Conservation (phyloP, 35 echinoderm and acorn worm species). For the Anneissia japonica region DNA sequence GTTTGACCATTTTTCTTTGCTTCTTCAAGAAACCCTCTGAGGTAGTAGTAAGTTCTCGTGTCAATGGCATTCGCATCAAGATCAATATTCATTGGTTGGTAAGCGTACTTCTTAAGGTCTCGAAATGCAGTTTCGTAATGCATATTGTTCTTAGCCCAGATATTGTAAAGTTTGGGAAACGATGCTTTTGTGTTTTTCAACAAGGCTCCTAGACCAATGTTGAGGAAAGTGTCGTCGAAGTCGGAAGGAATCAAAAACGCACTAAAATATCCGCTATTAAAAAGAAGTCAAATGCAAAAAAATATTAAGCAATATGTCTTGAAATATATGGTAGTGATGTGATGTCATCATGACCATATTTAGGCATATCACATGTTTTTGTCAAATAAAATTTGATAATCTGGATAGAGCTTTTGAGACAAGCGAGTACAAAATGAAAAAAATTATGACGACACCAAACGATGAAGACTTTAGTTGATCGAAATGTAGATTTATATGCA, state of each 20-base stretch:
- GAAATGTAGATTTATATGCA: too few relatives aligned
- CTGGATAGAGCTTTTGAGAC: too few relatives aligned
- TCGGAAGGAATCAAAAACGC: conserved; percentile 13
- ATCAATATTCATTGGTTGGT: background rate
- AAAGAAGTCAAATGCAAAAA: too few relatives aligned
- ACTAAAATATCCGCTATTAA: background rate
- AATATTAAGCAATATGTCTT: too few relatives aligned
- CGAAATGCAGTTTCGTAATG: background rate
- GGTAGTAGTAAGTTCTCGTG: conserved; percentile 9
- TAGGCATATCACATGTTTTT: too few relatives aligned
- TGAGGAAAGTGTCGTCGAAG: conserved; percentile 16
- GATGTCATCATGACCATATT: too few relatives aligned
- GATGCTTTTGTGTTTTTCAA: background rate
- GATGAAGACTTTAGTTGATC: too few relatives aligned
- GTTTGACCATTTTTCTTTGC: conserved; percentile 2
- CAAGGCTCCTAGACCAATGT: conserved; percentile 6
- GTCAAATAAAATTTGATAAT: too few relatives aligned
- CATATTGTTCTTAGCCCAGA: conserved; percentile 3
- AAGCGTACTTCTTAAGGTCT: conserved; percentile 15
- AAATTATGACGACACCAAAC: too few relatives aligned
- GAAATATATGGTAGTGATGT: too few relatives aligned
- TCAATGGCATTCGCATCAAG: conserved; percentile 13
- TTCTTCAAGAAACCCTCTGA: conserved; percentile 9
- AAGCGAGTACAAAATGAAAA: too few relatives aligned
- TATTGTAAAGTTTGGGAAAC: background rate